These are phyloP conservation scores for Stichopus chloronotus DNA, from an alignment of 35 echinoderm and acorn worm species.

Conservation along the genomic window DNA sequence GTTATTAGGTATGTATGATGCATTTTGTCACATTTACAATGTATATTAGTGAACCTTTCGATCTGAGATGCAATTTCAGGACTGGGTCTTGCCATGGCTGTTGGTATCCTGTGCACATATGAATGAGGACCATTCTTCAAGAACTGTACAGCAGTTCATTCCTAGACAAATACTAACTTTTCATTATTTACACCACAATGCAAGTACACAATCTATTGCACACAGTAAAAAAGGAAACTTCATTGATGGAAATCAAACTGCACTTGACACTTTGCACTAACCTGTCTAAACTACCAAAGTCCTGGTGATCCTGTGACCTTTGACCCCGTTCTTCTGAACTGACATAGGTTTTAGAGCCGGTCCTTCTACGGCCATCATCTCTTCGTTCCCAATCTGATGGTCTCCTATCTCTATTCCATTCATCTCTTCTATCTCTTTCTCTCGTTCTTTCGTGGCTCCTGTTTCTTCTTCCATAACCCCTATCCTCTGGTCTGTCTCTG, in stretches of 20 bases:
- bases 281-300: slow-evolving; percentile 68
- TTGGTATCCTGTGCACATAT: too few species aligned
- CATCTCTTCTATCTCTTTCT: slow-evolving; percentile 32
- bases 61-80: too few species aligned
- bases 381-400: slow-evolving; percentile 51
- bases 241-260: neutral
- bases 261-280: neutral
- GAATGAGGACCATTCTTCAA: too few species aligned
- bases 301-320: slow-evolving; percentile 8
- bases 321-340: slow-evolving; percentile 40
- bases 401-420: slow-evolving; percentile 56
- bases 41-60: too few species aligned
- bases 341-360: slow-evolving; percentile 17
- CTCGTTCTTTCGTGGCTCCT: slow-evolving; percentile 45
- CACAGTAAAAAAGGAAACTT: too few species aligned
- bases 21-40: too few species aligned
- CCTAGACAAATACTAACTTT: too few species aligned
- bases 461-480: slow-evolving; percentile 31
- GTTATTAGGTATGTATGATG: too few species aligned
- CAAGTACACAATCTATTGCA: too few species aligned
- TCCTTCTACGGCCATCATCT: slow-evolving; percentile 31
- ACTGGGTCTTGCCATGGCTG: too few species aligned
- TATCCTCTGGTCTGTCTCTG: slow-evolving; percentile 48
- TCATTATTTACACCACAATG: too few species aligned
- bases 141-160: too few species aligned